Evolutionary conservation across 1,140 invertebrate species (phyloP), one percentile per base, ranked within the genome.

Genomic region (Atta colombica): DNA sequence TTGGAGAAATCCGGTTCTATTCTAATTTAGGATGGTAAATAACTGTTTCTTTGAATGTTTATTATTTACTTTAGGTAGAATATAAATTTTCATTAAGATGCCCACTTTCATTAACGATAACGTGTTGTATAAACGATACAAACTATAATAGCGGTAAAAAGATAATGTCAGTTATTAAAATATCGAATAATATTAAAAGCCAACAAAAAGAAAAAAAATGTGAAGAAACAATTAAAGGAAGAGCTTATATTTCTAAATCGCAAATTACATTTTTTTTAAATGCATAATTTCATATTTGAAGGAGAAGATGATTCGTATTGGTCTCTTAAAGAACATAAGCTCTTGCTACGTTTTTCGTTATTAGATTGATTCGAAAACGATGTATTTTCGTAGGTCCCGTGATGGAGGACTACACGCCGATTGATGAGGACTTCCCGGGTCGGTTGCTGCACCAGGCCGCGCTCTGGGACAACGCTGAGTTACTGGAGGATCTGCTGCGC

Each of bases 401-500:
- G 2, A 96, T 96, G 96, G 95, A 97, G 94, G 97, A 97, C 93
- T 96, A 97, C 63, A 97, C 97, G 35, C 97, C 97, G 3, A 97
- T 97, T 91, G 97, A 98, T 88, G 97, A 98, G 93, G 97, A 98
- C 93, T 98, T 98, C 94, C 97, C 97, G 85, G 98, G 97, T 8
- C 96, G 97, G 75, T 93, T 98, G 18, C 93, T 98, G 28, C 98
- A 98, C 90, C 97, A 98, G 96, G 98, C 98, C 21, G 98, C 98
- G 4, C 94, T 99, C 28, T 99, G 98, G 98, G 98, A 99, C 94
- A 99, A 99, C 93, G 97, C 97, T 14, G 98, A 99, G 92, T 96
- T 99, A 1, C 95, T 99, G 39, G 97, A 97, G 93, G 98, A 99
- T 95, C 95, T 99, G 51, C 91, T 99, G 3, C 96, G 97, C 75